Base-by-base conservation (phyloP, 2,113 vertebrate species). In the Chitala chitala region DNA sequence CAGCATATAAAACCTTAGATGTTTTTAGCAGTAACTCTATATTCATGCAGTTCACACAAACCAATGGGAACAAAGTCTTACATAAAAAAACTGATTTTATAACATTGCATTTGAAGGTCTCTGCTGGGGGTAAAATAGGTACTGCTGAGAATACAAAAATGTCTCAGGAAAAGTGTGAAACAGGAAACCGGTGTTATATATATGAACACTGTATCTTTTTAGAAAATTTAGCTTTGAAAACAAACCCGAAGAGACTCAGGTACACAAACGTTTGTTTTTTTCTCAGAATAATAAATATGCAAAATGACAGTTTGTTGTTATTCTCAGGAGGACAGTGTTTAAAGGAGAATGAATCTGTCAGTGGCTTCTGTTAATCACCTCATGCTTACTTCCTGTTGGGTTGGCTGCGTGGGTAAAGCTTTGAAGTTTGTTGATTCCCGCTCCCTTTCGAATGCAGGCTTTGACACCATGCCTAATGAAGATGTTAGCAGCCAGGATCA, bases 401-500 rank as follows among this genome's bases (percentile, higher is more conserved):
- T 17, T 29, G n/a, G 22, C 64, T n/a, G 70, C 24, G 38, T 29
- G 33, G 70, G 70, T 8, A 59, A 20, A 26, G 13, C 54, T 72
- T 72, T 58, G 54, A 72, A 59, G 53, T 46, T 26, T 48, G 38
- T 15, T 40, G 12, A 20, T 15, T 2, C 12, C 36, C 36, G 24
- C 12, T 54, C 24, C 38, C 59, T 33, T 33, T 17, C 33, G 31
- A 33, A 17, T 20, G 33, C n/a, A 33, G 31, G 70, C 54, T 54
- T 38, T 72, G 70, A 56, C 54, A 26, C 36, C 40, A 15, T 4
- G 24, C 38, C 24, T 72, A 58, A 72, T 72, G 54, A 72, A 72
- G 70, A 55, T 17, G 70, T 59, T 12, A 22, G 22, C 61, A n/a
- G 9, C 2, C 61, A 22, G 33, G 61, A 48, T 17, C 61, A 65